Base-by-base conservation (phyloP, 2,113 vertebrate species). In the Syrrhaptes paradoxus region DNA sequence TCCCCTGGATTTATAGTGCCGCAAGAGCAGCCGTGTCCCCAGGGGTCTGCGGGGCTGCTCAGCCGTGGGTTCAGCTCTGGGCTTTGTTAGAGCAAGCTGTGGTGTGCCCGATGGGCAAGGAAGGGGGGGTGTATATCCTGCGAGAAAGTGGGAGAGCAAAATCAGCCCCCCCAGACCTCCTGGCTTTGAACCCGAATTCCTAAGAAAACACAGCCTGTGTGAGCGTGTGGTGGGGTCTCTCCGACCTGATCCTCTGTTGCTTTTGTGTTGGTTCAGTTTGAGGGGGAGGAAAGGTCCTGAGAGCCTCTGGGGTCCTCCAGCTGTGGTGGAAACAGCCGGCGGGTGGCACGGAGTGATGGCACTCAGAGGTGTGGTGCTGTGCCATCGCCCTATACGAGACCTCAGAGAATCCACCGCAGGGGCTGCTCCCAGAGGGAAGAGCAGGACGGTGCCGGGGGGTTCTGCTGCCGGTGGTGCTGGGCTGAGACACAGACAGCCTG, bases 161-260 rank as follows among this genome's bases (percentile, higher is more conserved):
- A 57, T 13, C n/a, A 20, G 20, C 10, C 10, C 18, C 34, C 32
- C 11, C 32, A 14, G 17, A 22, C 28, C 25, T 79, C 38, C 41
- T 1, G 2, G 15, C 52, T 83, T 88, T 72, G 72, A 61, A 67
- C 31, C 13, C 3, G 1, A 5, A 57, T 83, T 75, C 67, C 45
- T 52, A 45, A 63, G 66, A 29, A 62, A 66, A 9, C 38, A 11
- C 15, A 58, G 31, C 14, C 21, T 34, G 3, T 6, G 14, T 32
- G 61, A 31, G 43, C 0, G 0, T 32, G 51, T 0, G 6, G 4
- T 2, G 38, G 6, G 10, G 8, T 46, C 36, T 91, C 61, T 48
- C 55, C 8, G 13, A 24, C 34, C 54, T 65, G 20, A 16, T 90
- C 22, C 48, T 55, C 41, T 58, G 21, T 38, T 6, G 1, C 29